Base-by-base conservation (phyloP, 2,797 vertebrate species). In the Chrysolophus pictus region DNA sequence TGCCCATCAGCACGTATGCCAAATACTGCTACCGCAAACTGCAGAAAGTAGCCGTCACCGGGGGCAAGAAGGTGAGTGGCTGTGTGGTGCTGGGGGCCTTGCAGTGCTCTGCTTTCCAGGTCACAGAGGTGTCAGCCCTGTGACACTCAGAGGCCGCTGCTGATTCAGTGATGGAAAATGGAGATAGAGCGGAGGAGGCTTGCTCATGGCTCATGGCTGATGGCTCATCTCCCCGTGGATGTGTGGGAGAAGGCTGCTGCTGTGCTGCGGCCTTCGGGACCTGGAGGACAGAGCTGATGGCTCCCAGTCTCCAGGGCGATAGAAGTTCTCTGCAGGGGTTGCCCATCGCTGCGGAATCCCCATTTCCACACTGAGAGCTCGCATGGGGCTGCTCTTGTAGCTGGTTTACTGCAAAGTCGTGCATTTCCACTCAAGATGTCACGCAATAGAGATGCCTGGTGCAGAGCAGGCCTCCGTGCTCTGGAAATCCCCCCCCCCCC, bases 21-120 rank as follows among this genome's bases (percentile, higher is more conserved):
- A 99, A 98, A 76, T 99, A 98, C 97, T 99, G 99, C 97, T 97
- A 98, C 93, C 97, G 98, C 77, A 99, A 99, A 46, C 98, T 99
- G 65, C 98, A 98, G 96, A 99, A 99, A 77, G 98, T 99, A 8
- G 98, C 98, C 0, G 69, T 99, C 95, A 99, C 98, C 0, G 99
- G 99, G 64, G 99, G 99, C 84, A 99, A 99, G 96, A 99, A 99
- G 98, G 99, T 99, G 94, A 97, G 97, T 1, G 3, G 41, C 23
- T 67, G 67, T 33, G 49, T 3, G 5, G 60, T 64, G 11, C 21
- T 10, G 11, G 63, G 47, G 64, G 70, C 33, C 29, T 10, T 1
- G 1, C 0, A 1, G 8, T 29, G 5, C 46, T n/a, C 39, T 22
- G 41, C 44, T 62, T 46, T 53, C 55, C 8, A 1, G 18, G 23